Conservation (phyloP, 2,797 vertebrate species). For the Darevskia mixta region DNA sequence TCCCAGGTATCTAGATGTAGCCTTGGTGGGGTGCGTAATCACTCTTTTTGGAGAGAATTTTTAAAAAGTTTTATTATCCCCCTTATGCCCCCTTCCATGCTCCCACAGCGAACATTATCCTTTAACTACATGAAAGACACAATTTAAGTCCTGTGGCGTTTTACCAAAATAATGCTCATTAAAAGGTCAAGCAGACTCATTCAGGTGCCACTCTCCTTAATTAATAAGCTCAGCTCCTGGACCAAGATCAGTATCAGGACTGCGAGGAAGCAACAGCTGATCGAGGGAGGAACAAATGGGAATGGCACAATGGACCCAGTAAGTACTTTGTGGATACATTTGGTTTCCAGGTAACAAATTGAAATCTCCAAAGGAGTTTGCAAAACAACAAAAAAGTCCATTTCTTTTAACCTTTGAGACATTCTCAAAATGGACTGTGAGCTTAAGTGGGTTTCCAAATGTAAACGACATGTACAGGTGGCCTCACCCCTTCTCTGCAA, state of each 20-base stretch:
- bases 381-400: slow-evolving; percentile 56
- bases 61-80: slow-evolving; percentile 42
- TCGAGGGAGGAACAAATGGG: neutral
- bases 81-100: slow-evolving; percentile 52
- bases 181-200: slow-evolving; percentile 62
- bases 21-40: slow-evolving; percentile 63
- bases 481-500: slow-evolving; percentile 63
- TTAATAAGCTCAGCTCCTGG: slow-evolving; percentile 31
- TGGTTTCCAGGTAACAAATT: slow-evolving; percentile 71
- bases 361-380: slow-evolving; percentile 57
- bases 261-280: neutral
- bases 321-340: neutral
- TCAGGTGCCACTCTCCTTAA: slow-evolving; percentile 50
- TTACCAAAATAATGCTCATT: slow-evolving; percentile 57
- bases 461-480: slow-evolving; percentile 66
- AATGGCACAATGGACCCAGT: neutral
- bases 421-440: slow-evolving; percentile 52
- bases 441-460: slow-evolving; percentile 45
- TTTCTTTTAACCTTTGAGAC: slow-evolving; percentile 60
- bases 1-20: slow-evolving; percentile 66
- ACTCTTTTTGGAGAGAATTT: slow-evolving; percentile 39
- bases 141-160: slow-evolving; percentile 44
- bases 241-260: neutral
- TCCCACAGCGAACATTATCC: slow-evolving; percentile 57
- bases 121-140: slow-evolving; percentile 50